These are phyloP conservation scores for Epistrophe eligans DNA, from an alignment of 2,888 invertebrate species.

Conservation along the genomic window DNA sequence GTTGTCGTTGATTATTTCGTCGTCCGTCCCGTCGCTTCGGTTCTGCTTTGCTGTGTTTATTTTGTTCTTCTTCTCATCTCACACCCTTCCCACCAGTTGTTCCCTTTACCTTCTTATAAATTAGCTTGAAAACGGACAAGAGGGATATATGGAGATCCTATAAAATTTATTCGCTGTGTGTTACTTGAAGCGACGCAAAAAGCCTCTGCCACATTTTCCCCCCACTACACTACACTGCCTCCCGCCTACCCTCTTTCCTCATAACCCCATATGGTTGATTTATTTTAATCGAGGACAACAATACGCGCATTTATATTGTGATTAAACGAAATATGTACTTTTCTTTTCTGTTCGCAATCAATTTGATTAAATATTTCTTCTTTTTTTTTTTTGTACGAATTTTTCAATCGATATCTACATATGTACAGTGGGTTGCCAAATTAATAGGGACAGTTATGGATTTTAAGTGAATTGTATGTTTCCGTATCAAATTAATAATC, in stretches of 20 bases:
- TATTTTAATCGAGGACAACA: constrained; percentile 74
- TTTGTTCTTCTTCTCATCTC: background rate
- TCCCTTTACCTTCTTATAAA: constrained; percentile 4
- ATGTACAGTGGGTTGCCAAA: no score
- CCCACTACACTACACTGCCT: background rate
- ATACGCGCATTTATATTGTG: constrained; percentile 69
- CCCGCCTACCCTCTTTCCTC: background rate
- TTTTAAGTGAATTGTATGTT: no score
- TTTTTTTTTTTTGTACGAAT: background rate
- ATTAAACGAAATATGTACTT: constrained; percentile 51
- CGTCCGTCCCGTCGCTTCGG: constrained; percentile 17
- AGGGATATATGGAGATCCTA: constrained; percentile 29
- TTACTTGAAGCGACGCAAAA: constrained; percentile 30
- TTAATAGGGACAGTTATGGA: no score
- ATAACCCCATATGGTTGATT: constrained; percentile 49
- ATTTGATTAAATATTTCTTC: constrained; percentile 35
- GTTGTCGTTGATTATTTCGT: background rate
- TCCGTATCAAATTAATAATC: no score
- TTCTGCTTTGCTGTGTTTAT: constrained; percentile 1
- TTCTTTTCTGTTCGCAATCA: constrained; percentile 10
- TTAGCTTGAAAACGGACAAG: constrained; percentile 71
- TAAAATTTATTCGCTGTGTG: constrained; percentile 38
- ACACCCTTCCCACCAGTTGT: background rate
- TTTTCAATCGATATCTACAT: constrained; percentile 42
- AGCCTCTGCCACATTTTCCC: constrained; percentile 9